Evolutionary conservation across 2,797 vertebrate genomes (phyloP).

Genomic region (Lemur catta): DNA sequence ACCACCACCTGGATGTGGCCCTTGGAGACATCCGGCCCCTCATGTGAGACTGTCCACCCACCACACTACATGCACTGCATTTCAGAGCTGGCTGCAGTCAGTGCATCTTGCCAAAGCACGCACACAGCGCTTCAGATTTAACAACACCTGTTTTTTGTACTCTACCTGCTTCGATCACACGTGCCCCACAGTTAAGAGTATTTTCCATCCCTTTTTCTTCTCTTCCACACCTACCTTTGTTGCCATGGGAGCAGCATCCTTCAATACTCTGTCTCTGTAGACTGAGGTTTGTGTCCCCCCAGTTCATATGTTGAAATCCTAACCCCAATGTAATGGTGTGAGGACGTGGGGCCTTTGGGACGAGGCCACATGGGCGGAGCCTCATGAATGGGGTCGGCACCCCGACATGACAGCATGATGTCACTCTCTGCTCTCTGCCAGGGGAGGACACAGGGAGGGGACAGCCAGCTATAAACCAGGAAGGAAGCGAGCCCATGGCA

Average conservation of each 20-base stretch:
- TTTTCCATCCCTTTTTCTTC: neutral
- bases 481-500: neutral
- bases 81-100: neutral
- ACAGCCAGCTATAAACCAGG: neutral
- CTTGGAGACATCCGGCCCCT: neutral
- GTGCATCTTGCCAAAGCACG: neutral
- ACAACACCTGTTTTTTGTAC: neutral
- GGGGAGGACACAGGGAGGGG: too few relatives aligned
- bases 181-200: neutral
- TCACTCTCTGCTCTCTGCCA: neutral
- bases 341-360: neutral
- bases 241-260: neutral
- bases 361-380: rapidly evolving
- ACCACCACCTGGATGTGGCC: neutral
- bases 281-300: neutral
- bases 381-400: neutral
- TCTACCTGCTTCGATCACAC: neutral
- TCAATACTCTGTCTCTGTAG: neutral
- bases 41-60: neutral
- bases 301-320: neutral
- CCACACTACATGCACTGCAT: neutral
- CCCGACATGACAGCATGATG: neutral
- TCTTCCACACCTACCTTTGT: neutral
- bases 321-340: too few relatives aligned
- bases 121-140: neutral